Conservation (phyloP, 2,888 invertebrate species). For the Scotopteryx bipunctaria region DNA sequence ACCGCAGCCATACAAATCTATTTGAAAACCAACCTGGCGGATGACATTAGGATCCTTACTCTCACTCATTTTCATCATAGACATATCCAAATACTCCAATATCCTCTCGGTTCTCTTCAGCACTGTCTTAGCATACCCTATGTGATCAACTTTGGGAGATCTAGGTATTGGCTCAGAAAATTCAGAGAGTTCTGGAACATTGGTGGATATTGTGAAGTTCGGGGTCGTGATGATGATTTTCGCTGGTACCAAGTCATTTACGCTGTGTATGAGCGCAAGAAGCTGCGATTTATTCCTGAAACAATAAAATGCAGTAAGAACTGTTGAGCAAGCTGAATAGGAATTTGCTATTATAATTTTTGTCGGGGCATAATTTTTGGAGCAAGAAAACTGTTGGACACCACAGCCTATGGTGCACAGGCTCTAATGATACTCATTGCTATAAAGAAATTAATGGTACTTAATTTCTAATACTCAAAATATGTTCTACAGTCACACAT, state of each 20-base stretch:
- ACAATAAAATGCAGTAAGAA: no score
- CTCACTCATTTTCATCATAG: conserved; percentile 63
- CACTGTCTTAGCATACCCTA: conserved; percentile 50
- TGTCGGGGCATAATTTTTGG: no score
- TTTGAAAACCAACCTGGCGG: conserved; percentile 56
- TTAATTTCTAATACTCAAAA: no score
- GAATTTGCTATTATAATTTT: no score
- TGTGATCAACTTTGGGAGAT: conserved; percentile 35
- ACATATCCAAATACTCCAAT: conserved; percentile 60
- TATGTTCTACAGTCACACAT: no score
- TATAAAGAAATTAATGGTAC: no score
- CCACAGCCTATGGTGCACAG: no score
- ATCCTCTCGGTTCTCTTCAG: conserved; percentile 52
- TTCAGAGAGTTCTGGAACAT: conserved; percentile 38
- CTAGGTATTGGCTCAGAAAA: conserved; percentile 44
- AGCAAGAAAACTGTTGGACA: no score
- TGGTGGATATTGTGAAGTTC: conserved; percentile 49
- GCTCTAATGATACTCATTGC: no score
- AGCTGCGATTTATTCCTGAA: conserved; percentile 66
- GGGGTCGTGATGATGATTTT: conserved; percentile 57
- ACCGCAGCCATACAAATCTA: conserved; percentile 61
- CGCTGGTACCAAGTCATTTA: conserved; percentile 64
- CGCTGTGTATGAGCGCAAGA: conserved; percentile 63
- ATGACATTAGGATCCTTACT: conserved; percentile 47
- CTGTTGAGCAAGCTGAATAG: no score